Percentiles rank a stretch among this genome's conserved stretches.
Conservation (phyloP, 1,140 invertebrate species). For the Hylyphantes graminicola region DNA sequence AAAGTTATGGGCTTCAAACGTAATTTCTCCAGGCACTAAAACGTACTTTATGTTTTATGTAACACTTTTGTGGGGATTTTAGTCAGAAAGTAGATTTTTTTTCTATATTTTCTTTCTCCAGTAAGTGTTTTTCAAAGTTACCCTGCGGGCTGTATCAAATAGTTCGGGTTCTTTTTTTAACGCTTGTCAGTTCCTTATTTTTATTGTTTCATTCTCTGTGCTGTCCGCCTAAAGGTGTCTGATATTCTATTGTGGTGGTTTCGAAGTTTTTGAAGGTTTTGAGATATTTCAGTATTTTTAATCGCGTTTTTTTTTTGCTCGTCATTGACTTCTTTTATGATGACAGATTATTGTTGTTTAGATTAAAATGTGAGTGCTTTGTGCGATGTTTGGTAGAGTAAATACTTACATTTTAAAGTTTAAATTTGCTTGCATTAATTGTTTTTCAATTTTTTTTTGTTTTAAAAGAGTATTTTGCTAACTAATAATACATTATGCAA, state of each 20-base stretch:
- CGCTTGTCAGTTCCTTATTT: constrained; percentile 32
- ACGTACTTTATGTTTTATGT: constrained; percentile 56
- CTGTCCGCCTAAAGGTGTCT: not conserved
- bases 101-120: constrained; percentile 21
- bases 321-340: too few species aligned
- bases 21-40: constrained; percentile 50
- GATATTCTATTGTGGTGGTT: not conserved
- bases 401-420: too few species aligned
- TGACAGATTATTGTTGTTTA: too few species aligned
- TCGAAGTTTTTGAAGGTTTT: constrained; percentile 2
- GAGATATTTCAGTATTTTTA: not conserved
- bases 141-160: constrained; percentile 20
- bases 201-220: not conserved
- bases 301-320: not conserved
- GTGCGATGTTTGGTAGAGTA: too few species aligned
- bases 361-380: too few species aligned
- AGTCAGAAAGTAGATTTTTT: not conserved
- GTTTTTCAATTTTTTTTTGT: too few species aligned
- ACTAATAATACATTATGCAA: too few species aligned
- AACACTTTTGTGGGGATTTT: constrained; percentile 48
- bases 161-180: not conserved
- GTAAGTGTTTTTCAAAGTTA: constrained; percentile 48
- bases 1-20: constrained; percentile 39
- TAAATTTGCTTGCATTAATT: too few species aligned
- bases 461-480: too few species aligned